phyloP scores from a whole-genome alignment of 1,140 invertebrate genomes.

The Drosophila grimshawi region DNA sequence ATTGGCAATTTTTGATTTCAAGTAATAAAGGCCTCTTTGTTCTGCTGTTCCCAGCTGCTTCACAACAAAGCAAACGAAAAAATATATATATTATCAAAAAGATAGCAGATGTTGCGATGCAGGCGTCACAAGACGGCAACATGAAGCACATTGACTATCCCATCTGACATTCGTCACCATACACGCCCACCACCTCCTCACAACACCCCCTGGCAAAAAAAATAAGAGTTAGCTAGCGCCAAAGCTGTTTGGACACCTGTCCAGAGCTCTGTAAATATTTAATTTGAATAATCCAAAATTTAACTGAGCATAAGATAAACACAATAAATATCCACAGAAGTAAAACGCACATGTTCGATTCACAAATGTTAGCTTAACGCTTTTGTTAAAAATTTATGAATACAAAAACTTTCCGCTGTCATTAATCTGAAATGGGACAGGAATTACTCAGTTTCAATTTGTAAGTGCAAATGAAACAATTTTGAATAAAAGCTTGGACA shows the following conservation, averaged over 20 bases:
- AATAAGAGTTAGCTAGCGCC: not conserved
- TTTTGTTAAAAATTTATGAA: not conserved
- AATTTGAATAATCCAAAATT: not conserved
- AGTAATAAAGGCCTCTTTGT: constrained; percentile 10
- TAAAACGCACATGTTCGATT: constrained; percentile 5
- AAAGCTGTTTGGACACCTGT: not conserved
- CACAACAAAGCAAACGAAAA: not conserved
- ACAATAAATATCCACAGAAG: not conserved
- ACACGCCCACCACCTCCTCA: not conserved
- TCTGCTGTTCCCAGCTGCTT: not conserved
- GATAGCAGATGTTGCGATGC: constrained; percentile 20
- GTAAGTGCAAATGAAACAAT: too few species aligned
- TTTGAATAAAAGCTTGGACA: too few species aligned
- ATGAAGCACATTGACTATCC: not conserved
- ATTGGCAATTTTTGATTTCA: constrained; percentile 33
- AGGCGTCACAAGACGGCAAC: constrained; percentile 18
- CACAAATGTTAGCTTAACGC: not conserved
- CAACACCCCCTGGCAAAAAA: not conserved
- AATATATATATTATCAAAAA: constrained; percentile 2
- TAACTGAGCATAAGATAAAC: not conserved
- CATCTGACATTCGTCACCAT: not conserved
- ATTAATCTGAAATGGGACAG: too few species aligned
- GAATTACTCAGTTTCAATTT: too few species aligned
- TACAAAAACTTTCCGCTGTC: not conserved
- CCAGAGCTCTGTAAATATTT: not conserved